These are phyloP conservation scores for Oryzias celebensis DNA, from an alignment of 2,113 vertebrate species.

Conservation along the genomic window DNA sequence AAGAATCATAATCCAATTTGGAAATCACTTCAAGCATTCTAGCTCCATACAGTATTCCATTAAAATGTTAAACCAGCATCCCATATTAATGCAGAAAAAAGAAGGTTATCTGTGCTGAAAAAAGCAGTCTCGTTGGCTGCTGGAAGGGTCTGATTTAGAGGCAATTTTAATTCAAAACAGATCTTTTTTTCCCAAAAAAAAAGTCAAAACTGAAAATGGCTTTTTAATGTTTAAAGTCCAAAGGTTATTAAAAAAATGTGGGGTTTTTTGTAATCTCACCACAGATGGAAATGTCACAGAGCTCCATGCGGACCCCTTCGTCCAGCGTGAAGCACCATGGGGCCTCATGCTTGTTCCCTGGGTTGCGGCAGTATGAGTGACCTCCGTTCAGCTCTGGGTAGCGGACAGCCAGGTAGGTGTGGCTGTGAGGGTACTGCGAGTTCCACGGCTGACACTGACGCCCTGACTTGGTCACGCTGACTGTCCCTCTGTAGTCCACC, in stretches of 20 bases:
- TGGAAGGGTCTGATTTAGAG: too few relatives aligned
- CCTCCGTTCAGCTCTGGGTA: slow-evolving; percentile 94
- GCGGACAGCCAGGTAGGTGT: slow-evolving; percentile 87
- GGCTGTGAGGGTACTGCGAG: slow-evolving; percentile 96
- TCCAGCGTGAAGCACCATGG: slow-evolving; percentile 99
- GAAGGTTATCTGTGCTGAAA: too few relatives aligned
- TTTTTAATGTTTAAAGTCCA: too few relatives aligned
- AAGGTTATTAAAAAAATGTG: background rate
- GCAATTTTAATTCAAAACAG: too few relatives aligned
- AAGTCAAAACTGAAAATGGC: too few relatives aligned
- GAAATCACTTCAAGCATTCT: too few relatives aligned
- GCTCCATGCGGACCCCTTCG: slow-evolving; percentile 90
- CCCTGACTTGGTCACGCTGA: slow-evolving; percentile 90
- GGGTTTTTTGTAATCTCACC: slow-evolving; percentile 74
- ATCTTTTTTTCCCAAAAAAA: too few relatives aligned
- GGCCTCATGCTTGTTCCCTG: slow-evolving; percentile 90
- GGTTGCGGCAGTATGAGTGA: slow-evolving; percentile 98
- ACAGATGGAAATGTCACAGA: slow-evolving; percentile 91
- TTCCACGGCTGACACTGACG: slow-evolving; percentile 99
- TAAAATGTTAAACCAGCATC: too few relatives aligned
- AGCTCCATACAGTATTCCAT: too few relatives aligned
- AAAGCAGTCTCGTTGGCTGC: too few relatives aligned
- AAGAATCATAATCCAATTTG: background rate
- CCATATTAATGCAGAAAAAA: too few relatives aligned
- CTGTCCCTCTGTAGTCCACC: slow-evolving; percentile 90